Evolutionary conservation across 2,797 vertebrate species (phyloP).

Genomic region (Varecia variegata): DNA sequence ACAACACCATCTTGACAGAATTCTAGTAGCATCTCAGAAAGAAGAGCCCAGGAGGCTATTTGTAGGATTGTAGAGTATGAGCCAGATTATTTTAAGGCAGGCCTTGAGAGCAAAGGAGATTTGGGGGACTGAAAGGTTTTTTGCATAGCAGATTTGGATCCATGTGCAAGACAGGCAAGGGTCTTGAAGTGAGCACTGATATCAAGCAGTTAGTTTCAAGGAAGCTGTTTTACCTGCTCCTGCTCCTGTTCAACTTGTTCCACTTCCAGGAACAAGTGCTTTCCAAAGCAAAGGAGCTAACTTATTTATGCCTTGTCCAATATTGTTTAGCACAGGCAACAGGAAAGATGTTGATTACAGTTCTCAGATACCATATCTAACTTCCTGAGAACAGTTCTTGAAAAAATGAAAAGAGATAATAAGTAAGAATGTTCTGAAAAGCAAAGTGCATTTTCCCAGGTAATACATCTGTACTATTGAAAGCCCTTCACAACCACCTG

Average conservation of each 20-base stretch:
- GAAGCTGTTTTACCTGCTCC: background rate
- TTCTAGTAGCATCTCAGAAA: background rate
- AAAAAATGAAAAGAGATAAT: background rate
- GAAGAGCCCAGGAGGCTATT: background rate
- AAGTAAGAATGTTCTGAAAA: background rate
- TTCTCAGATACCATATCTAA: background rate
- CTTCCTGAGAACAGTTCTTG: background rate
- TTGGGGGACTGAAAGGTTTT: background rate
- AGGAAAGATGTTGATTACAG: background rate
- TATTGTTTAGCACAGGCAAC: background rate
- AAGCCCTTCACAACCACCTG: background rate
- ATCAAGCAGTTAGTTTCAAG: background rate
- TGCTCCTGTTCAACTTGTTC: background rate
- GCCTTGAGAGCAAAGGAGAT: background rate
- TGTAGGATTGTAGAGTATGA: background rate
- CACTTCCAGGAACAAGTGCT: background rate
- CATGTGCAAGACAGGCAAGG: background rate
- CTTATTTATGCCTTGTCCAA: background rate
- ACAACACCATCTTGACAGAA: background rate
- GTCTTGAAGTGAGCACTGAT: background rate
- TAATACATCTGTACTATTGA: background rate
- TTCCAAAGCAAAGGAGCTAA: background rate
- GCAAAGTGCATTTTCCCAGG: background rate
- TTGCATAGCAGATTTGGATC: background rate
- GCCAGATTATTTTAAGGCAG: background rate